These are phyloP conservation scores for Chaetops frenatus DNA, from an alignment of 2,113 vertebrate genomes.

Conservation along the genomic window DNA sequence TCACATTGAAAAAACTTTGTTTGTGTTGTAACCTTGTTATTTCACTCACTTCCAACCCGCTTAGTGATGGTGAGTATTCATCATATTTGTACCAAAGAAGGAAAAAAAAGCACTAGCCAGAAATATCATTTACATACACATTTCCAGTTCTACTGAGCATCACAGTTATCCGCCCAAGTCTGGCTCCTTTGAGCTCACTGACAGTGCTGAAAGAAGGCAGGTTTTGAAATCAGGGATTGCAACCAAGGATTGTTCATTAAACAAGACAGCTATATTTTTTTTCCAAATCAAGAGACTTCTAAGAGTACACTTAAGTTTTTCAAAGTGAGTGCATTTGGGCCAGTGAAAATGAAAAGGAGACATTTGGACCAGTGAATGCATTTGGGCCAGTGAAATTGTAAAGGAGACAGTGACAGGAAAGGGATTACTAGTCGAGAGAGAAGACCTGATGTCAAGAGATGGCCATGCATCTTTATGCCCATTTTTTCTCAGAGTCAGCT, in stretches of 20 bases:
- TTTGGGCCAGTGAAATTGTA: neutral
- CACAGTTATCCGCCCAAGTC: neutral
- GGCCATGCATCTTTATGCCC: rapidly evolving
- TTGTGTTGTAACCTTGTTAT: neutral
- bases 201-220: neutral
- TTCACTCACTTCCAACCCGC: neutral
- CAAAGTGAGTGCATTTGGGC: neutral
- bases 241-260: neutral
- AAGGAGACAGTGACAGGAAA: neutral
- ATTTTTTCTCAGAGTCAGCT: neutral
- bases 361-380: neutral
- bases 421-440: neutral
- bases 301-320: neutral
- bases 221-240: neutral
- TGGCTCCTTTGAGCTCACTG: neutral
- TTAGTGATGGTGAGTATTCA: neutral
- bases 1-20: neutral
- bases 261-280: neutral
- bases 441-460: neutral
- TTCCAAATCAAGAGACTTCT: neutral
- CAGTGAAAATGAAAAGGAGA: neutral
- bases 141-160: neutral
- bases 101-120: neutral
- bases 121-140: neutral
- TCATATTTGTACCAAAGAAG: neutral